phyloP scores from a whole-genome alignment of 2,888 invertebrate species.

The Dryomyza anilis region DNA sequence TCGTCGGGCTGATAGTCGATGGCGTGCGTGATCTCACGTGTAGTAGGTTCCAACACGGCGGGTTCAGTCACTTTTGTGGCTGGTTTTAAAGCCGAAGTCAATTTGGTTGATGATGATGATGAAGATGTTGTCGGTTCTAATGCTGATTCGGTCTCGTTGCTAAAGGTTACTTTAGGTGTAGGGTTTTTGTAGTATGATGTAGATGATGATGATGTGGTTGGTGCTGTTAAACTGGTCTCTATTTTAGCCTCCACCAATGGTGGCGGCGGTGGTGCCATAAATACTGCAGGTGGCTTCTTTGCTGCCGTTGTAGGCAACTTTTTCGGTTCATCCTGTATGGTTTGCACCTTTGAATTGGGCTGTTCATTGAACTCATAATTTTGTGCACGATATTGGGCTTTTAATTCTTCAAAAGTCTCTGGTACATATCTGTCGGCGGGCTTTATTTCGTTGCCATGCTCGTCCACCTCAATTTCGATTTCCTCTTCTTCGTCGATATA shows the following conservation, averaged over 20 bases:
- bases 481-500: conserved; percentile 56
- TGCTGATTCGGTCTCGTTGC: background rate
- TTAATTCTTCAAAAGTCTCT: conserved; percentile 56
- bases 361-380: conserved; percentile 13
- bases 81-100: conserved; percentile 4
- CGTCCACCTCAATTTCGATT: conserved; percentile 51
- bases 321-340: background rate
- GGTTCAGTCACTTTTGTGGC: conserved; percentile 13
- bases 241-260: conserved; percentile 24
- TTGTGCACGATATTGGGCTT: conserved; percentile 49
- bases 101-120: background rate
- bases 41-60: conserved; percentile 15
- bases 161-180: background rate
- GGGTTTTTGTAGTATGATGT: background rate
- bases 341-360: background rate
- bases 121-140: conserved; percentile 4
- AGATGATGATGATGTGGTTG: background rate
- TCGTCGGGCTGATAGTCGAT: conserved; percentile 42
- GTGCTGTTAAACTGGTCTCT: background rate
- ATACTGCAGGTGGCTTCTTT: conserved; percentile 26
- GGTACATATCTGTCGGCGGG: conserved; percentile 45
- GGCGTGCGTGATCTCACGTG: conserved; percentile 34
- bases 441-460: conserved; percentile 35
- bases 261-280: conserved; percentile 34
- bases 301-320: background rate